Evolutionary conservation across 2,113 vertebrate species (phyloP).

Genomic region (Rhagologus leucostigma): DNA sequence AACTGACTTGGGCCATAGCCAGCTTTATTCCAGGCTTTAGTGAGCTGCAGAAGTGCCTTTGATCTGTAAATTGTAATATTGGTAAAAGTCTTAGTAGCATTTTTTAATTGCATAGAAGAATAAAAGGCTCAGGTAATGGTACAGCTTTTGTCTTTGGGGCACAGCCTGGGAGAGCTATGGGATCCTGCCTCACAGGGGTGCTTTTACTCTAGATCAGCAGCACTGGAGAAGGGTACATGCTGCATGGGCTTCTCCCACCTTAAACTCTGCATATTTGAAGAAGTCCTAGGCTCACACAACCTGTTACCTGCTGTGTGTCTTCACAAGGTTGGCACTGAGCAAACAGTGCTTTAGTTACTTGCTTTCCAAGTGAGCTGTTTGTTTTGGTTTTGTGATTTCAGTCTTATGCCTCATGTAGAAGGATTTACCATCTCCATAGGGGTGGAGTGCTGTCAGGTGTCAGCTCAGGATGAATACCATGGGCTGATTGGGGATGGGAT

Average conservation of each 20-base stretch:
- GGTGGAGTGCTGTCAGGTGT: background rate
- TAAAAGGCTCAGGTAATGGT: background rate
- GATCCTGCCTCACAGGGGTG: background rate
- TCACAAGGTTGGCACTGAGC: background rate
- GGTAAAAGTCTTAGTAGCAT: background rate
- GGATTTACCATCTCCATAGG: background rate
- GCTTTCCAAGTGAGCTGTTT: background rate
- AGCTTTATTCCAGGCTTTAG: background rate
- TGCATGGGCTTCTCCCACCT: background rate
- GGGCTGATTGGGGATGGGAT: background rate
- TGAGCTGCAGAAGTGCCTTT: background rate
- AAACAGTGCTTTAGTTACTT: background rate
- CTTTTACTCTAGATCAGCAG: background rate
- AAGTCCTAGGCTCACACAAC: background rate
- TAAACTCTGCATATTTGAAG: background rate
- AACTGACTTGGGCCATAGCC: background rate
- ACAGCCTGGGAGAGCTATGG: fast-evolving
- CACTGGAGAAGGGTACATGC: background rate
- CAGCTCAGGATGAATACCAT: background rate
- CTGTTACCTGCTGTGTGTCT: background rate
- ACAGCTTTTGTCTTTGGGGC: background rate
- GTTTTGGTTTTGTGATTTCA: background rate
- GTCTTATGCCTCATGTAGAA: background rate
- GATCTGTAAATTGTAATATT: background rate
- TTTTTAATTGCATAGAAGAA: background rate